Evolutionary conservation across 35 echinoderm and acorn worm species (phyloP), one percentile per base, ranked within the genome.

Genomic region (Eucidaris tribuloides): DNA sequence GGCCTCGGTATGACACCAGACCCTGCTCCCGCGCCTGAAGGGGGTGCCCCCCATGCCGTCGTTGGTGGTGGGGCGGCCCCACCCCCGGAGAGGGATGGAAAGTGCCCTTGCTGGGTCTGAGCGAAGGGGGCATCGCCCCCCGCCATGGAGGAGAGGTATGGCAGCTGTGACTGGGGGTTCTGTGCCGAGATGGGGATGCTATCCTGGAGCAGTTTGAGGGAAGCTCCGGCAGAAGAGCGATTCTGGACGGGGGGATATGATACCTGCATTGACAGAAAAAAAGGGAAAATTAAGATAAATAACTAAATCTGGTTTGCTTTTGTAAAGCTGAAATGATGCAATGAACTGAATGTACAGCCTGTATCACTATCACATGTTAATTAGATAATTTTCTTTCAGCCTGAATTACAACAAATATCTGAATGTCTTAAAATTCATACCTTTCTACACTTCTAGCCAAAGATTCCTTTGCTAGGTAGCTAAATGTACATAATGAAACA

Each of bases 241-340:
- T 93, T 87, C 59, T 86, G 91, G 6, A 99, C 96, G 48, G 96
- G 96, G 58, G 96, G 96, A 40, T 90, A 99, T 0, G 87, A 86
- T 11, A 99, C 58, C 96, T 99, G 72, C 7, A 46, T 23, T 17
- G 9, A 31, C 19, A 46, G 34, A 31, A 46, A 72, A 30, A 71
- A 15, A 89, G 2, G 64, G n/a, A n/a, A n/a, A n/a, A n/a, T n/a
- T n/a, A n/a, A n/a, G n/a, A n/a, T n/a, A n/a, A n/a, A n/a, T 23
- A 24, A 49, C 54, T 49, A 46, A 65, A 14, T 23, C 33, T 42
- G 28, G 33, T n/a, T 61, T 82, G n/a, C n/a, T n/a, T n/a, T n/a
- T n/a, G n/a, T n/a, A n/a, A n/a, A n/a, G n/a, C n/a, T n/a, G n/a
- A n/a, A n/a, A n/a, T n/a, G n/a, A n/a, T n/a, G n/a, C n/a, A n/a